phyloP scores from a whole-genome alignment of 2,797 vertebrate species.

The Alauda arvensis region DNA sequence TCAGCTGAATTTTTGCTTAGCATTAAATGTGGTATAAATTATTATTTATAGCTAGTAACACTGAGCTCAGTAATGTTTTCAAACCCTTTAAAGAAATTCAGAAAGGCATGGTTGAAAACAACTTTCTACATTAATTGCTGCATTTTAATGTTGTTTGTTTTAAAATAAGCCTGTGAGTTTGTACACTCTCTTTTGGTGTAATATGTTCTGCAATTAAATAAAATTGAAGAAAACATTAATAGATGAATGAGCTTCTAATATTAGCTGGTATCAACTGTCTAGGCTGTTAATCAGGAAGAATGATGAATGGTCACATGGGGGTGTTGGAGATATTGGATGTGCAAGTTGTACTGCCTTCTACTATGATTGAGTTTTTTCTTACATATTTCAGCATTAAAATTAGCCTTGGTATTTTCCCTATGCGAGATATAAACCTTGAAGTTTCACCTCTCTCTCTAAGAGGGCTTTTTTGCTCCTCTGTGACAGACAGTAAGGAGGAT shows the following conservation, averaged over 20 bases:
- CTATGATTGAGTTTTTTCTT: background rate
- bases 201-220: constrained; percentile 16
- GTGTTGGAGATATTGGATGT: background rate
- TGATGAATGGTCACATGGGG: background rate
- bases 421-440: background rate
- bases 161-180: constrained; percentile 7
- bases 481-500: background rate
- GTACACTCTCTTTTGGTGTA: background rate
- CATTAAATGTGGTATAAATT: background rate
- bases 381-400: background rate
- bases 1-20: background rate
- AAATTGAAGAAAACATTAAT: constrained; percentile 10
- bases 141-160: constrained; percentile 43
- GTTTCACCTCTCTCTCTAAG: background rate
- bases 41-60: background rate
- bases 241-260: constrained; percentile 16
- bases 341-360: background rate
- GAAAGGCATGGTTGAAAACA: background rate
- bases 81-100: constrained; percentile 9
- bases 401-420: background rate
- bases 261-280: background rate
- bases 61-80: background rate
- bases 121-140: constrained; percentile 2
- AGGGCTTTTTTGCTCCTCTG: background rate
- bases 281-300: background rate